Evolutionary conservation across 2,113 vertebrate species (phyloP).

Genomic region (Gasterosteus aculeatus): DNA sequence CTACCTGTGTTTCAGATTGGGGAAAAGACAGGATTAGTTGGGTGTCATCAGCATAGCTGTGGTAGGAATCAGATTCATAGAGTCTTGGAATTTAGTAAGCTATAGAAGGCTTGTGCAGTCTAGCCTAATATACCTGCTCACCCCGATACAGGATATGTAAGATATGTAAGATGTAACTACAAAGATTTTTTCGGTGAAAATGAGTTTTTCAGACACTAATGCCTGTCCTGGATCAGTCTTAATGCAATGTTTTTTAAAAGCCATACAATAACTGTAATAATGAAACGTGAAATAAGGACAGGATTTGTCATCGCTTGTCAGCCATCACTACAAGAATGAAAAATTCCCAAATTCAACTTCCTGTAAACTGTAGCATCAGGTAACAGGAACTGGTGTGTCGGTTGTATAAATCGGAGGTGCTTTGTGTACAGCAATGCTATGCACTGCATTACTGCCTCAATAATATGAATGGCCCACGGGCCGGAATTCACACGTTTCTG

Average conservation of each 20-base stretch:
- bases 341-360: not conserved
- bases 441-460: slow-evolving; percentile 4
- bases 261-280: not conserved
- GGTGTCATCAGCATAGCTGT: no score
- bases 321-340: not conserved
- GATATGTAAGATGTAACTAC: not conserved
- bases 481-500: no score
- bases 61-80: not conserved
- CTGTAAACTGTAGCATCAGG: slow-evolving; percentile 25
- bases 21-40: no score
- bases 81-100: not conserved
- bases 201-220: not conserved
- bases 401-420: slow-evolving; percentile 43
- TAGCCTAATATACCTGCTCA: not conserved
- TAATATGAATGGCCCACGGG: not conserved
- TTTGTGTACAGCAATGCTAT: slow-evolving; percentile 12
- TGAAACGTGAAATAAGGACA: slow-evolving; percentile 3
- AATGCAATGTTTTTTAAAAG: not conserved
- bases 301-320: not conserved
- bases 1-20: no score
- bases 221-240: not conserved
- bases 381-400: slow-evolving; percentile 24
- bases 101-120: not conserved
- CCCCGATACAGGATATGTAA: no score
- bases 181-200: not conserved